phyloP scores from a whole-genome alignment of 2,888 invertebrate species.

The Glaucopsyche alexis region DNA sequence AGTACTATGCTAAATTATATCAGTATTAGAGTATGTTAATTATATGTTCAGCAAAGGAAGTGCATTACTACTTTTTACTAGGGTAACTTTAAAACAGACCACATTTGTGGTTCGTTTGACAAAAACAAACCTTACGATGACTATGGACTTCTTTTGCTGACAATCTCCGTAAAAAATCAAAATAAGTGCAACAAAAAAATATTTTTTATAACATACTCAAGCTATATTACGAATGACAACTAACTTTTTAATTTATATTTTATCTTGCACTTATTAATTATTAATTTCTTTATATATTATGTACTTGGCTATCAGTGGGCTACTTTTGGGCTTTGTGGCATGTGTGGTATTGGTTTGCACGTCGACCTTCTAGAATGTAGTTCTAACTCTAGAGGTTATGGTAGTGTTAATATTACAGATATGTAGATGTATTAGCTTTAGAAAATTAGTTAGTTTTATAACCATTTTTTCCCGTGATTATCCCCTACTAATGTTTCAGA shows the following conservation, averaged over 20 bases:
- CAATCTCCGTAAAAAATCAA: neutral
- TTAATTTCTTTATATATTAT: neutral
- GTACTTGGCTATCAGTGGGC: constrained; percentile 34
- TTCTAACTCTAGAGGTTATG: neutral
- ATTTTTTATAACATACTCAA: neutral
- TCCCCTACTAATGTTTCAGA: too few relatives aligned
- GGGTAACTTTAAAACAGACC: neutral
- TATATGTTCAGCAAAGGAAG: neutral
- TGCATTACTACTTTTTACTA: neutral
- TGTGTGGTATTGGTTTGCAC: constrained; percentile 32
- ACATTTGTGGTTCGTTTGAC: too few relatives aligned
- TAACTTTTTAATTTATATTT: constrained; percentile 12
- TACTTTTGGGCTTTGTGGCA: constrained; percentile 38
- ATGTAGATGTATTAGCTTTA: neutral
- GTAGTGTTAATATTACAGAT: neutral
- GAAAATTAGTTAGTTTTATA: neutral
- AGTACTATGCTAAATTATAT: neutral
- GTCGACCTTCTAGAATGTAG: constrained; percentile 15
- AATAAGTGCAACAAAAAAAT: constrained; percentile 17
- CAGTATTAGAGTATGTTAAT: neutral
- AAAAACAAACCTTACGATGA: neutral
- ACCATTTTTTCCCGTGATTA: too few relatives aligned
- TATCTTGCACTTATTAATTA: constrained; percentile 19
- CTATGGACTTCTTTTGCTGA: neutral
- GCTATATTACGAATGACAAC: neutral